These are phyloP conservation scores for Rosalia funebris DNA, from an alignment of 2,888 invertebrate species.

Conservation along the genomic window DNA sequence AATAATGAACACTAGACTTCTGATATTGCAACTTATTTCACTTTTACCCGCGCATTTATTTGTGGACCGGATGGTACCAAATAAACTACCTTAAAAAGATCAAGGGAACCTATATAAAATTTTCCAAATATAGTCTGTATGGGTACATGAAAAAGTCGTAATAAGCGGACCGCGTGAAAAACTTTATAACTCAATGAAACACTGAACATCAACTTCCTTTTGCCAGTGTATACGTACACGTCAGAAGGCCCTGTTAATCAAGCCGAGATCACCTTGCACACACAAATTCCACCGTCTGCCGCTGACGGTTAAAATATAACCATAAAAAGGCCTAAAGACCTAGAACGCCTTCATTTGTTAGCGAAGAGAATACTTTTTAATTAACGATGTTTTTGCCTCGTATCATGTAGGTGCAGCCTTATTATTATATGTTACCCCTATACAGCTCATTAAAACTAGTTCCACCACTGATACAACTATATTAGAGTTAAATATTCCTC, in stretches of 20 bases:
- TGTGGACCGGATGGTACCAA: too few species aligned
- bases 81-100: too few species aligned
- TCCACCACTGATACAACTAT: neutral
- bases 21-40: too few species aligned
- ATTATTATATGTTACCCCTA: conserved; percentile 1
- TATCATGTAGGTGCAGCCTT: neutral
- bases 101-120: too few species aligned
- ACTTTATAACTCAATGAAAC: too few species aligned
- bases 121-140: too few species aligned
- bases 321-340: neutral
- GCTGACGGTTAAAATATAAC: neutral
- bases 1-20: too few species aligned
- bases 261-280: neutral
- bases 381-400: conserved; percentile 4
- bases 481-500: neutral
- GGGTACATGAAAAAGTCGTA: too few species aligned
- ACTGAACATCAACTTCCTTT: too few species aligned
- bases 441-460: neutral
- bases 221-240: too few species aligned
- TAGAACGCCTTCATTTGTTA: neutral
- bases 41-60: too few species aligned
- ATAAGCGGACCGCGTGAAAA: too few species aligned
- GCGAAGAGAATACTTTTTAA: conserved; percentile 1
- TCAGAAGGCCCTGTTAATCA: neutral
- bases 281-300: neutral